These are phyloP conservation scores for Rhinatrema bivittatum DNA, from an alignment of 2,797 vertebrate genomes.

Conservation along the genomic window DNA sequence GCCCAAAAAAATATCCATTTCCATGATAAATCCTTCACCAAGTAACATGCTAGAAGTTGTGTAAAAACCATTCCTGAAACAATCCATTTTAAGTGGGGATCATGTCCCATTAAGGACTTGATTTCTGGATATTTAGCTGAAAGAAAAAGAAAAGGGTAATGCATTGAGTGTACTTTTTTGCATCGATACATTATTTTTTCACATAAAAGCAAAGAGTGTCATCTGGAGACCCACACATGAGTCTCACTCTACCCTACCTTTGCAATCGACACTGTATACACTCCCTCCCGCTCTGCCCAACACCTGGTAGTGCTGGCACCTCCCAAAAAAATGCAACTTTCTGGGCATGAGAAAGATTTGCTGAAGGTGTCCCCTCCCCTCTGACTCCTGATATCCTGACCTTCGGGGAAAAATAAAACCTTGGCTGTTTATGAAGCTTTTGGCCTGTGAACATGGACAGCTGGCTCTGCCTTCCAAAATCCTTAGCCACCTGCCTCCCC, in stretches of 20 bases:
- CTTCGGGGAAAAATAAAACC: too few species aligned
- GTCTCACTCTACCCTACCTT: rapidly evolving
- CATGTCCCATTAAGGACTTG: slow-evolving; percentile 88
- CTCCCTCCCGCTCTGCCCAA: too few species aligned
- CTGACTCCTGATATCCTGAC: too few species aligned
- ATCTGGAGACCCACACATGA: rapidly evolving
- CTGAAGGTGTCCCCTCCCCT: too few species aligned
- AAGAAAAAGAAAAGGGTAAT: slow-evolving; percentile 10
- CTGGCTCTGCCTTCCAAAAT: too few species aligned
- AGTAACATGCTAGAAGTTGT: slow-evolving; percentile 81
- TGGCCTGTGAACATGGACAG: too few species aligned
- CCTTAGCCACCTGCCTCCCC: too few species aligned
- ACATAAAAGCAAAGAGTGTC: neutral
- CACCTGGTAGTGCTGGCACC: too few species aligned
- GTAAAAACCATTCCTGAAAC: slow-evolving; percentile 80
- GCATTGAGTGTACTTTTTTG: neutral
- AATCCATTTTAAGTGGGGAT: slow-evolving; percentile 88
- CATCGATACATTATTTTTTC: neutral
- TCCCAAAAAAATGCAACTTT: too few species aligned
- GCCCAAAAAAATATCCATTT: slow-evolving; percentile 97
- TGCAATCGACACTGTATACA: too few species aligned
- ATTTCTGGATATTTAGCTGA: slow-evolving; percentile 92
- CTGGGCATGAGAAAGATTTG: too few species aligned
- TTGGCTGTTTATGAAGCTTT: too few species aligned
- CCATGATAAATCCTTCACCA: slow-evolving; percentile 77